Conservation (phyloP, 2,113 vertebrate genomes). For the Scomber japonicus region DNA sequence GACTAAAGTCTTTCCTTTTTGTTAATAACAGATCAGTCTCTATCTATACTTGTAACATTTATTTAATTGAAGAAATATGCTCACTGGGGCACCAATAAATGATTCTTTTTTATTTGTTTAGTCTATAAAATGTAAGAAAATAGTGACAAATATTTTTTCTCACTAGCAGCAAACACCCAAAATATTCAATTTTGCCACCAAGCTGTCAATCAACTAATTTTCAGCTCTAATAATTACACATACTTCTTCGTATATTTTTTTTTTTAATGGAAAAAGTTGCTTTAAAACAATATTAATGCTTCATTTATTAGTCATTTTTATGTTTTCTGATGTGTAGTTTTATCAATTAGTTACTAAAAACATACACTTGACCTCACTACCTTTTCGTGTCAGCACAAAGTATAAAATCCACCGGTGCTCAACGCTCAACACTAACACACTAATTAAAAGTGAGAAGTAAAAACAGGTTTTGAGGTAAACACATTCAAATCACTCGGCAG, state of each 20-base stretch:
- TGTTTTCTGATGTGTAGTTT: not conserved
- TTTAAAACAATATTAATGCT: not conserved
- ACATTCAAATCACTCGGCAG: slow-evolving; percentile 1
- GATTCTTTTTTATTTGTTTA: too few species aligned
- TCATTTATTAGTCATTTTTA: not conserved
- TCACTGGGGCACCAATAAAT: not conserved
- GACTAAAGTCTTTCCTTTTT: not conserved
- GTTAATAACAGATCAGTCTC: not conserved
- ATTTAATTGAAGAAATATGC: not conserved
- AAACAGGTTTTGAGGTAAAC: slow-evolving; percentile 25
- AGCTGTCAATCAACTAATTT: too few species aligned
- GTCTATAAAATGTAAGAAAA: not conserved
- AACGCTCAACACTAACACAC: not conserved
- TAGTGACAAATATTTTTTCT: not conserved
- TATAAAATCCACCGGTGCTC: not conserved
- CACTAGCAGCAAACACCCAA: not conserved
- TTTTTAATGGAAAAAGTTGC: not conserved
- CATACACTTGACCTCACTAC: not conserved
- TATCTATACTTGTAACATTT: too few species aligned
- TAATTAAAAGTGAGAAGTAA: slow-evolving; percentile 35
- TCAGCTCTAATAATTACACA: too few species aligned
- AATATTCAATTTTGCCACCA: not conserved
- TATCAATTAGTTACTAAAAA: not conserved
- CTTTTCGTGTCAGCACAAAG: not conserved
- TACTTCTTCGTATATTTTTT: too few species aligned